Percentiles rank a stretch among this genome's conserved stretches.
These are phyloP conservation scores for Choloepus hoffmanni DNA, from an alignment of 2,113 vertebrate genomes.

Conservation along the genomic window DNA sequence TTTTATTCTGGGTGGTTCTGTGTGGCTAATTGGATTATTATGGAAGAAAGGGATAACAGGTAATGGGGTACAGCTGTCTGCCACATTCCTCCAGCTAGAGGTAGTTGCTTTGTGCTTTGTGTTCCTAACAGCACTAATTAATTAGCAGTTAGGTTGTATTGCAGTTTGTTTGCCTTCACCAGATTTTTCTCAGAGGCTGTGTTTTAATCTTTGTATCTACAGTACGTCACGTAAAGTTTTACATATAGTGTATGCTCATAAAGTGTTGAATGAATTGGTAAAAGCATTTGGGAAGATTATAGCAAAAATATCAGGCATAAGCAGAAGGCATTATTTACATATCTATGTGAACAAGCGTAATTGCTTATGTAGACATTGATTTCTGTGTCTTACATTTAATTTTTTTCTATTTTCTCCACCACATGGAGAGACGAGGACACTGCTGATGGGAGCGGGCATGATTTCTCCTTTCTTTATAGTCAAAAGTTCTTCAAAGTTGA, in stretches of 20 bases:
- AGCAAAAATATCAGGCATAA: conserved; percentile 45
- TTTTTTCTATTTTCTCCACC: background rate
- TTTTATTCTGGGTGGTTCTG: background rate
- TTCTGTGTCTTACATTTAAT: background rate
- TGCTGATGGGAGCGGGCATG: background rate
- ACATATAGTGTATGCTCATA: background rate
- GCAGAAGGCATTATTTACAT: background rate
- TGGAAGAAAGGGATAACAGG: background rate
- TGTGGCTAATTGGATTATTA: background rate
- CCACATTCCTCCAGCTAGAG: background rate
- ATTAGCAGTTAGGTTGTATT: background rate
- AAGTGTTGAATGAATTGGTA: background rate
- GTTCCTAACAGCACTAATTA: background rate
- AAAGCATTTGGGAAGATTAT: background rate
- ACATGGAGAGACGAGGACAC: background rate
- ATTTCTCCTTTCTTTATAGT: background rate
- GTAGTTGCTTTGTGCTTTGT: background rate
- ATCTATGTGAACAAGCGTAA: background rate
- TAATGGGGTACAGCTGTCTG: background rate
- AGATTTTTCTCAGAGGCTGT: background rate
- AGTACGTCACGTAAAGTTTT: background rate
- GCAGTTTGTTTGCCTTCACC: background rate
- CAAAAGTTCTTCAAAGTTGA: background rate
- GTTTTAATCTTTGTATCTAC: background rate
- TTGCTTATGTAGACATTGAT: conserved; percentile 16